Conservation (phyloP, 30 jellyfish, hydroid and myxozoan genomes). For the Hydra vulgaris region DNA sequence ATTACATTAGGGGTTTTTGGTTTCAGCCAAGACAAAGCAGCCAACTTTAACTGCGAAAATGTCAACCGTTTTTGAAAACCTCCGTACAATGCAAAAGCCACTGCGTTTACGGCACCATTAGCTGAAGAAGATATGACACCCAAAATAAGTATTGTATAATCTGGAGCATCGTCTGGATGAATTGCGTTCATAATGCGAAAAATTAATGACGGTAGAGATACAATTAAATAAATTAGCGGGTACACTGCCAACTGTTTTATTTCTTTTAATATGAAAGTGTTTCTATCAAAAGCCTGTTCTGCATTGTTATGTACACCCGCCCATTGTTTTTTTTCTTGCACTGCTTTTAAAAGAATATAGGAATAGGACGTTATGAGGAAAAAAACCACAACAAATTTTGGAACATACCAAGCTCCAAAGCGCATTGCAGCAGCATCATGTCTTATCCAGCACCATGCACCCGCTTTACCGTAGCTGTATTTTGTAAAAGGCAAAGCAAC, state of each 20-base stretch:
- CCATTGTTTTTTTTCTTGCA: slow-evolving; percentile 14
- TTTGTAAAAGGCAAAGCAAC: slow-evolving; percentile 70
- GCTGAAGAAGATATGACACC: slow-evolving; percentile 63
- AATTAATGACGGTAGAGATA: slow-evolving; percentile 55
- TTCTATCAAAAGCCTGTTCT: slow-evolving; percentile 50
- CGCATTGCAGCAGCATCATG: slow-evolving; percentile 27
- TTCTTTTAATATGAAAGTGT: slow-evolving; percentile 47
- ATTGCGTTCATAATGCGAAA: slow-evolving; percentile 72
- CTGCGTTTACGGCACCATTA: slow-evolving; percentile 81
- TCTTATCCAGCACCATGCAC: slow-evolving; percentile 78
- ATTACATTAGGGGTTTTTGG: slow-evolving; percentile 44
- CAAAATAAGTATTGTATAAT: slow-evolving; percentile 36
- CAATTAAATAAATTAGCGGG: slow-evolving; percentile 69
- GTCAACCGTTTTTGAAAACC: slow-evolving; percentile 49
- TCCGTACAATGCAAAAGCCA: slow-evolving; percentile 83
- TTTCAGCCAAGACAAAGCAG: slow-evolving; percentile 5
- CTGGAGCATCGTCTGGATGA: slow-evolving; percentile 39
- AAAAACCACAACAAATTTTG: slow-evolving; percentile 4
- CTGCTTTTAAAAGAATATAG: background rate
- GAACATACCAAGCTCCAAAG: slow-evolving; percentile 50
- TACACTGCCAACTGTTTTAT: slow-evolving; percentile 65
- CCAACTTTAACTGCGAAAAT: slow-evolving; percentile 66
- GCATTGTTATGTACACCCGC: slow-evolving; percentile 64
- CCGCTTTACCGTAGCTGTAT: slow-evolving; percentile 85
- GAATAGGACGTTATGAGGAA: slow-evolving; percentile 4